Conservation (phyloP, 2,888 invertebrate genomes). For the Sphaerophoria taeniata region DNA sequence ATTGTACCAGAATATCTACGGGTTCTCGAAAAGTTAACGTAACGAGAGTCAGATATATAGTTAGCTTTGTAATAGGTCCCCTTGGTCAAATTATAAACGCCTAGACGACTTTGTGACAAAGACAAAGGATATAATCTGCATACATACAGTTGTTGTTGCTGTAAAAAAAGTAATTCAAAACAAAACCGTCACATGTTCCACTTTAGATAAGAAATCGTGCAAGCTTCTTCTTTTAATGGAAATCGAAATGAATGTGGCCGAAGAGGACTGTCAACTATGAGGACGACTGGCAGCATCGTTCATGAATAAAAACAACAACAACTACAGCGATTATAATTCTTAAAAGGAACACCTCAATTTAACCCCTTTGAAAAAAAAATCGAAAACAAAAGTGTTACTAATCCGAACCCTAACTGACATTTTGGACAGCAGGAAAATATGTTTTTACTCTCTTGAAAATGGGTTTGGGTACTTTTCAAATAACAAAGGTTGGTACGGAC, state of each 20-base stretch:
- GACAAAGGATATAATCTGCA: slow-evolving; percentile 48
- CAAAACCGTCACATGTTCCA: slow-evolving; percentile 59
- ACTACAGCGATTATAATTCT: neutral
- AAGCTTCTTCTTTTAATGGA: slow-evolving; percentile 36
- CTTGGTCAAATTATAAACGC: slow-evolving; percentile 67
- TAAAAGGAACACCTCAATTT: slow-evolving; percentile 54
- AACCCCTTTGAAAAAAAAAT: slow-evolving; percentile 43
- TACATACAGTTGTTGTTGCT: neutral
- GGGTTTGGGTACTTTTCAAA: neutral
- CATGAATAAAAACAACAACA: slow-evolving; percentile 13
- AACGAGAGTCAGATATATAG: slow-evolving; percentile 47
- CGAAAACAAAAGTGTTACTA: slow-evolving; percentile 34
- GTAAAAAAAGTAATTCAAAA: too few species aligned
- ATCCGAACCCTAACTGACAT: slow-evolving; percentile 24
- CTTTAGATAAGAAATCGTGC: slow-evolving; percentile 66
- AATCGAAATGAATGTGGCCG: too few species aligned
- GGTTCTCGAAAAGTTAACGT: neutral
- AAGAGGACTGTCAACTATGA: neutral
- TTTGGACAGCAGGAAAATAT: slow-evolving; percentile 31
- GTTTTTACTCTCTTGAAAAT: slow-evolving; percentile 20
- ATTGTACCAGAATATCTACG: slow-evolving; percentile 2
- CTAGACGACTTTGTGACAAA: slow-evolving; percentile 58
- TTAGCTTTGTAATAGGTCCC: slow-evolving; percentile 59
- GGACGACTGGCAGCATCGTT: neutral
- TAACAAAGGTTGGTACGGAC: neutral